These are phyloP conservation scores for Parasteatoda tepidariorum DNA, from an alignment of 1,140 invertebrate genomes.

Conservation along the genomic window DNA sequence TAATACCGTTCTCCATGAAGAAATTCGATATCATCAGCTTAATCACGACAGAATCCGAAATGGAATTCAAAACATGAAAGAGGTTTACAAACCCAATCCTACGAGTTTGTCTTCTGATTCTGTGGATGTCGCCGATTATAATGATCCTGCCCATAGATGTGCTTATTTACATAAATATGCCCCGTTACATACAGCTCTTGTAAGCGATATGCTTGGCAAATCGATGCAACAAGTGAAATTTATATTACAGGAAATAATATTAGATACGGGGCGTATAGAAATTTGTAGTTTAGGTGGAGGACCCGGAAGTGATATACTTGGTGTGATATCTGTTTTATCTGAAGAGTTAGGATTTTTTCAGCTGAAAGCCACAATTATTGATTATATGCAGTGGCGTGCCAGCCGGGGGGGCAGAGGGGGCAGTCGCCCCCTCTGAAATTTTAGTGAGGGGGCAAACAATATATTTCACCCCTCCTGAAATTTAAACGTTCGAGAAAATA, in stretches of 20 bases:
- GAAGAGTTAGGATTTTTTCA: neutral
- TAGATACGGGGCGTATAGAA: neutral
- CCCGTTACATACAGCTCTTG: conserved; percentile 9
- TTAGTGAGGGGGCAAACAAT: too few relatives aligned
- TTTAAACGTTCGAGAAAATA: too few relatives aligned
- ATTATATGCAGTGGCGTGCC: conserved; percentile 4
- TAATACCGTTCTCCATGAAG: neutral
- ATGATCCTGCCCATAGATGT: conserved; percentile 21
- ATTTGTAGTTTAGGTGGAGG: conserved; percentile 28
- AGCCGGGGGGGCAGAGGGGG: too few relatives aligned
- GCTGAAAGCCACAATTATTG: neutral
- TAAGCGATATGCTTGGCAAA: neutral
- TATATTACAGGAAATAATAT: too few relatives aligned
- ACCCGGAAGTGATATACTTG: conserved; percentile 13
- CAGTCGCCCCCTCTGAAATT: too few relatives aligned
- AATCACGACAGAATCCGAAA: neutral
- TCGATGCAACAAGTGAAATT: neutral
- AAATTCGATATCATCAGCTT: neutral
- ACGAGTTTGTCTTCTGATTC: neutral
- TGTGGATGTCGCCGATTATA: conserved; percentile 10
- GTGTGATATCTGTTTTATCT: neutral
- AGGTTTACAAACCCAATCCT: conserved; percentile 19
- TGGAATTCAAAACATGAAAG: conserved; percentile 30
- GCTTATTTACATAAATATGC: conserved; percentile 38
- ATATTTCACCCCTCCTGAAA: too few relatives aligned